Base-by-base conservation (phyloP, 2,888 invertebrate genomes). In the Cremastobaeus sp. region DNA sequence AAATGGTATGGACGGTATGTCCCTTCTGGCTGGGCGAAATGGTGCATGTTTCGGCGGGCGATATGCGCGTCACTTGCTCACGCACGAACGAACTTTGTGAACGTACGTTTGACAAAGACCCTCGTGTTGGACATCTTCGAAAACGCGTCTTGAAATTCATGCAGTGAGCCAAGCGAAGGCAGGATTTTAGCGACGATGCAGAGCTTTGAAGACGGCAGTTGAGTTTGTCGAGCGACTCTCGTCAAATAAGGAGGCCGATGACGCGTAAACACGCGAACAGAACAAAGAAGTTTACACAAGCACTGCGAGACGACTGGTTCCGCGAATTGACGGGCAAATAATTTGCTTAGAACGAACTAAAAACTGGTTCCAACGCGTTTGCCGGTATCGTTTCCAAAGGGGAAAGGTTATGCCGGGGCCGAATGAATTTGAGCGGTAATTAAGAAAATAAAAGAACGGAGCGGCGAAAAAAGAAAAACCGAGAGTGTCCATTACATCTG, bases 311-410 rank as follows among this genome's bases (percentile, higher is more conserved):
- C 32, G 39, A 39, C 48, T 34, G 15, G 45, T 14, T 21, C 4
- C 18, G 32, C 45, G 60, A 70, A 70, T 70, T 70, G 54, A 39
- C 54, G 39, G 21, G 41, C 47, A 70, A 70, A 70, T 55, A 60
- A 68, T 59, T 65, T 37, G 28, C 52, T 35, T 54, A 47, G 34
- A 20, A 41, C 14, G 30, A 59, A 45, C 30, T 45, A 17, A 45
- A 35, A 35, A 3, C 34, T 17, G 35, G 4, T 52, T 37, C 37
- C 12, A 14, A n/a, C 11, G 21, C 25, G 14, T 12, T 30, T 30
- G 11, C 12, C n/a, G n/a, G n/a, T n/a, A n/a, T n/a, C n/a, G n/a
- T n/a, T n/a, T n/a, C n/a, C n/a, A n/a, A n/a, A n/a, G n/a, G n/a
- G n/a, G n/a, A n/a, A n/a, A n/a, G n/a, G n/a, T n/a, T n/a, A n/a